A percentile compares a stretch with the other conserved stretches of the same genome.
These are phyloP conservation scores for Sarcophaga subvicina DNA, from an alignment of 2,888 invertebrate genomes.

Conservation along the genomic window DNA sequence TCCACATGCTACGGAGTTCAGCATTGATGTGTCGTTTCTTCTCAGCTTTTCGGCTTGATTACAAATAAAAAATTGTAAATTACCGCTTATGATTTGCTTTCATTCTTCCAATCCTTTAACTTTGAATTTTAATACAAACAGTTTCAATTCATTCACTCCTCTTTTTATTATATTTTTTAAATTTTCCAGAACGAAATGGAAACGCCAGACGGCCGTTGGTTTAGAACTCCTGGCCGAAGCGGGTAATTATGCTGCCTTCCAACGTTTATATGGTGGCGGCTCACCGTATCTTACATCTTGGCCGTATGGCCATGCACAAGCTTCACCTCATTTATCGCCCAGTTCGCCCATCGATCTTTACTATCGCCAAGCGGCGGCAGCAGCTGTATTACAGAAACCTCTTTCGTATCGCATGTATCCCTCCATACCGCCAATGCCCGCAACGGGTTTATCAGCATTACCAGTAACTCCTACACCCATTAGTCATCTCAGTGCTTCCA, in stretches of 20 bases:
- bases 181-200: slow-evolving; percentile 95
- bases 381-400: slow-evolving; percentile 92
- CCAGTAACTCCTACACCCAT: slow-evolving; percentile 76
- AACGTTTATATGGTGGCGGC: slow-evolving; percentile 91
- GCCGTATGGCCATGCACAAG: slow-evolving; percentile 83
- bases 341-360: slow-evolving; percentile 90
- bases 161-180: too few species aligned
- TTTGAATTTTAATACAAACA: too few species aligned
- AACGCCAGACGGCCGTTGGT: slow-evolving; percentile 98
- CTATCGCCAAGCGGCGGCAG: slow-evolving; percentile 89
- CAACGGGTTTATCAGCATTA: slow-evolving; percentile 69
- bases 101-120: too few species aligned
- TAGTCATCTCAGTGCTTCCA: slow-evolving; percentile 84
- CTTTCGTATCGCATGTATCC: slow-evolving; percentile 87
- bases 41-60: too few species aligned
- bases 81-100: too few species aligned
- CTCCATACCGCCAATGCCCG: slow-evolving; percentile 79
- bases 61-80: too few species aligned
- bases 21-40: too few species aligned
- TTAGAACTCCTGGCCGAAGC: slow-evolving; percentile 98
- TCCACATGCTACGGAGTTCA: too few species aligned
- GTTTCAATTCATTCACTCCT: background rate
- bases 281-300: slow-evolving; percentile 86
- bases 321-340: slow-evolving; percentile 85
- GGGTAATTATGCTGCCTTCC: slow-evolving; percentile 98